These are phyloP conservation scores for Arbacia lixula DNA, from an alignment of 53 echinoderm and acorn worm species.

Conservation along the genomic window DNA sequence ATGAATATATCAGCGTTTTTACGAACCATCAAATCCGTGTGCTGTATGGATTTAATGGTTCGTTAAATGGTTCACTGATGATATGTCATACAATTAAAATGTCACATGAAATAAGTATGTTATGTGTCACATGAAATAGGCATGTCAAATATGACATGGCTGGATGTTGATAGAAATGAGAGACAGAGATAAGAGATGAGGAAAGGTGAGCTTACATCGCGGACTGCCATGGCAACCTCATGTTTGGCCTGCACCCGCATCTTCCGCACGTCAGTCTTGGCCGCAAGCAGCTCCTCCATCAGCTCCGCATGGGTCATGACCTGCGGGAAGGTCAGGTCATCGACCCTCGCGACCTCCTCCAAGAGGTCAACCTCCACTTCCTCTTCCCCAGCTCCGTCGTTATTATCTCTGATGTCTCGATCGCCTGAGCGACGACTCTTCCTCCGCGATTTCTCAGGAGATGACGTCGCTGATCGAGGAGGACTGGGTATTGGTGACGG, in stretches of 20 bases:
- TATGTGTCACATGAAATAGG: too few relatives aligned
- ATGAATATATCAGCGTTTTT: too few relatives aligned
- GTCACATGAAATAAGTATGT: too few relatives aligned
- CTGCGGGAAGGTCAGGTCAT: constrained; percentile 21
- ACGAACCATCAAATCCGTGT: too few relatives aligned
- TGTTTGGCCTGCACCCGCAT: constrained; percentile 21
- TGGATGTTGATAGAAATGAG: too few relatives aligned
- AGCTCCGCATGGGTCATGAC: constrained; percentile 35
- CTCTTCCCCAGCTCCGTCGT: not conserved
- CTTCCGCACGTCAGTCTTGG: constrained; percentile 28
- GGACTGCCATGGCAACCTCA: constrained; percentile 39
- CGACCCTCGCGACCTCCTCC: not conserved
- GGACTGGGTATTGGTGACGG: not conserved
- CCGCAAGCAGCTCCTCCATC: constrained; percentile 24
- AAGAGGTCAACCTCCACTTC: constrained; percentile 14
- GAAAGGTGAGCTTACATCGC: too few relatives aligned
- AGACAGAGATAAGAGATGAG: too few relatives aligned
- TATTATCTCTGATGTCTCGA: not conserved
- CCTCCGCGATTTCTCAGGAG: constrained; percentile 5
- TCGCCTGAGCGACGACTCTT: not conserved
- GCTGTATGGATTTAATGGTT: too few relatives aligned
- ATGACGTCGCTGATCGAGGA: not conserved
- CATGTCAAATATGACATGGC: too few relatives aligned
- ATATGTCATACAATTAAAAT: too few relatives aligned
- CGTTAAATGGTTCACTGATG: not conserved